These are phyloP conservation scores for Nyctibius bracteatus DNA, from an alignment of 2,113 vertebrate genomes.

Conservation along the genomic window DNA sequence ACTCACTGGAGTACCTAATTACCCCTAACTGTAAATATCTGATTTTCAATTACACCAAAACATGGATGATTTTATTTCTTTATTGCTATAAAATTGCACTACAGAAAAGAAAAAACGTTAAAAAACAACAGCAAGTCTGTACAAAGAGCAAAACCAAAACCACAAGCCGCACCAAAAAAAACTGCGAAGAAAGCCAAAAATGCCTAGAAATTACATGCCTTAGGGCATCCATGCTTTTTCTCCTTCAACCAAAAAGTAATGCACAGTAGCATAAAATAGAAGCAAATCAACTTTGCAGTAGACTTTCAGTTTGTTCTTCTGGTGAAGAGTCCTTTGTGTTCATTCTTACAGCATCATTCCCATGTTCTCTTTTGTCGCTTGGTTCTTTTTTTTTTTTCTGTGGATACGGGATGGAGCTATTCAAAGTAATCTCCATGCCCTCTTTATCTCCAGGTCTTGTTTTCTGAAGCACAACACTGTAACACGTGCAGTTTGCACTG, in stretches of 20 bases:
- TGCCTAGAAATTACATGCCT: not conserved
- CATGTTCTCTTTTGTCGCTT: slow-evolving; percentile 56
- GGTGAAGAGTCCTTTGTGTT: slow-evolving; percentile 81
- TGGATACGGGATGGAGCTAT: not conserved
- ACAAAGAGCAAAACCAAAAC: slow-evolving; percentile 10
- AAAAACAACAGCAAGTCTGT: slow-evolving; percentile 66
- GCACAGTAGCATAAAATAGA: not conserved
- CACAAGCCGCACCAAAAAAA: not conserved
- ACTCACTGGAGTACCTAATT: not conserved
- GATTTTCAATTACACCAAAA: not conserved
- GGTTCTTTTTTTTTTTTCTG: not conserved
- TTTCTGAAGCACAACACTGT: slow-evolving; percentile 9
- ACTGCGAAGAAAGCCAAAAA: not conserved
- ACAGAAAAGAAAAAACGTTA: not conserved
- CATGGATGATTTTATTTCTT: not conserved
- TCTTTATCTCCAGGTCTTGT: not conserved
- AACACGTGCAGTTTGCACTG: not conserved
- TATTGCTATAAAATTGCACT: not conserved
- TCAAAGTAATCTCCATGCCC: not conserved
- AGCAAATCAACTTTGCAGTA: slow-evolving; percentile 35
- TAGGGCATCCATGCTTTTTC: not conserved
- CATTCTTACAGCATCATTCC: slow-evolving; percentile 56
- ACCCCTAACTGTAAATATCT: not conserved
- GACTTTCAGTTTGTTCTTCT: slow-evolving; percentile 85
- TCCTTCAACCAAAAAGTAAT: slow-evolving; percentile 35